Evolutionary conservation across 2,113 vertebrate species (phyloP).

Genomic region (Xerus inauris): DNA sequence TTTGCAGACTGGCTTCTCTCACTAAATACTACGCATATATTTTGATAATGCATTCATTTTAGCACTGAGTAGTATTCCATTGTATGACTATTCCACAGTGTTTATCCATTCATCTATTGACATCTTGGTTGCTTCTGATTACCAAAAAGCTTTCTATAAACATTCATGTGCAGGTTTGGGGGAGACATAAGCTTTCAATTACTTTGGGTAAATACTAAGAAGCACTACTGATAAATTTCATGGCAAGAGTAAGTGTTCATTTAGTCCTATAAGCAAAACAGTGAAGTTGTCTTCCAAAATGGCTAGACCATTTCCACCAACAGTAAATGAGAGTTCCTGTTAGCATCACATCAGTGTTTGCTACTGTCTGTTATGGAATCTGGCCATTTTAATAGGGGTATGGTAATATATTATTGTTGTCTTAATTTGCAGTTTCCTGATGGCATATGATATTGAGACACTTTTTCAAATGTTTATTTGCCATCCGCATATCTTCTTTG

Average conservation of each 20-base stretch:
- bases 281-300: not conserved
- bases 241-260: not conserved
- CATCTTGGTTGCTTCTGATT: not conserved
- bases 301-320: not conserved
- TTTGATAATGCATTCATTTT: not conserved
- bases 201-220: not conserved
- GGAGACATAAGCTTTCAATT: not conserved
- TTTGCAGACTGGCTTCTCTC: not conserved
- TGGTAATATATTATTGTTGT: not conserved
- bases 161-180: not conserved
- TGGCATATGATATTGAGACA: not conserved
- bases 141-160: not conserved
- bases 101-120: not conserved
- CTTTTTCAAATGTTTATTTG: slow-evolving; percentile 11
- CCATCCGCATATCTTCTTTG: slow-evolving; percentile 3
- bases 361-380: not conserved
- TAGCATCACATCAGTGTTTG: not conserved
- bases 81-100: not conserved
- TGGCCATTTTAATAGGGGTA: not conserved
- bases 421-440: slow-evolving; percentile 26
- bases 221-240: not conserved
- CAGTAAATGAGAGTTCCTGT: not conserved
- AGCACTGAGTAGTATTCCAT: not conserved
- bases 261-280: not conserved
- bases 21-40: not conserved